Base-by-base conservation (phyloP, 2,797 vertebrate species). In the Gila robusta region DNA sequence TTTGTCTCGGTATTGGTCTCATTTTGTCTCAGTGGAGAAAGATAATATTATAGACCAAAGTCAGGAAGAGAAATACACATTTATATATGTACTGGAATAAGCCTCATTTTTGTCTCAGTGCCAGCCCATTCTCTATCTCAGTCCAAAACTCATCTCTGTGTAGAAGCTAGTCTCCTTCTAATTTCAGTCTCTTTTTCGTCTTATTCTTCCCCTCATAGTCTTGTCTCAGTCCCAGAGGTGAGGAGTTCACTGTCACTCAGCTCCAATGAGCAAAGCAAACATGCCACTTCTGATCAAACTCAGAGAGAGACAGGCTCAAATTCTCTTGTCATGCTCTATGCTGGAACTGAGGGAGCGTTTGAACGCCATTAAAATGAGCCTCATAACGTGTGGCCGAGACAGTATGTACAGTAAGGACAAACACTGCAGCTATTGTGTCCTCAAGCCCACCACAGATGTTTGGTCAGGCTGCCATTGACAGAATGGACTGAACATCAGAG, bases 241-340 rank as follows among this genome's bases (percentile, higher is more conserved):
- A 86, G 89, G 88, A 87, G 85, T 86, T 88, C 88, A 82, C 79
- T 67, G 26, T 88, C 88, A 88, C 82, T 90, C 88, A 86, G 73
- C 59, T 66, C 59, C 89, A 91, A 93, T 92, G 90, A 92, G 86
- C 88, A 91, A 83, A 84, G 90, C 90, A 90, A 91, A 86, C 64
- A 83, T 90, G 91, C 91, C 91, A 86, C 72, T 85, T 89, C 77
- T 81, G 87, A 93, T 93, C 89, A 90, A 69, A 64, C 64, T 86
- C 81, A 74, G 66, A 66, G 54, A 41, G 77, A 88, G 81, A 84
- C 64, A 26, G 41, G 26, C 66, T 28, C 19, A 35, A 35, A n/a
- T 73, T 73, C 37, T 73, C 6, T 8, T 91, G 91, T 93, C 94
- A 90, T 81, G 89, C 12, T 89, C 85, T 92, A 92, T 91, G 90